These are phyloP conservation scores for Pasiphila rectangulata DNA, from an alignment of 2,888 invertebrate genomes.

Conservation along the genomic window DNA sequence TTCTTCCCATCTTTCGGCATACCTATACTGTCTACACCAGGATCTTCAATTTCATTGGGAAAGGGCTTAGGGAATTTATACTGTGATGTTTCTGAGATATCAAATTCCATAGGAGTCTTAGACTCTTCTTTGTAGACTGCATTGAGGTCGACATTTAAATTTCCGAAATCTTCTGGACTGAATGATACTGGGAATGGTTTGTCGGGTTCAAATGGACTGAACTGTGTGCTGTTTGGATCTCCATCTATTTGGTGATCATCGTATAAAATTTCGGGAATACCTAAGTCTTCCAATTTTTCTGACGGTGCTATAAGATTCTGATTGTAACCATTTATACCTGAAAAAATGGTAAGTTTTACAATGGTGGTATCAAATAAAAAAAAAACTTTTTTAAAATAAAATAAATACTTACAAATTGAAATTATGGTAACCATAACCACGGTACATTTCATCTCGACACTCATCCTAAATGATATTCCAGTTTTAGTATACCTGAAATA, in stretches of 20 bases:
- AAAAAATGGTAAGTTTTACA: too few relatives aligned
- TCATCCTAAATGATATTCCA: neutral
- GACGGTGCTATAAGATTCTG: neutral
- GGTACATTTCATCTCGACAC: neutral
- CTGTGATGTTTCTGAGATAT: neutral
- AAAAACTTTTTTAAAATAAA: too few relatives aligned
- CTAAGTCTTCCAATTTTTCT: neutral
- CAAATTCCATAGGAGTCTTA: neutral
- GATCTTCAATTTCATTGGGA: neutral
- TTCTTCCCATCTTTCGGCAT: slow-evolving; percentile 23
- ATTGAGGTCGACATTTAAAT: neutral
- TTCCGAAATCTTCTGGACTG: neutral
- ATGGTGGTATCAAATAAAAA: too few relatives aligned
- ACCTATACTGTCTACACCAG: slow-evolving; percentile 16
- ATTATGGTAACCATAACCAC: neutral
- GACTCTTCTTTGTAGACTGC: neutral
- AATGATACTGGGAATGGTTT: neutral
- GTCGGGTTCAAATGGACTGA: neutral
- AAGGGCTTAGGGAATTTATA: neutral
- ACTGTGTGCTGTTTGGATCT: neutral
- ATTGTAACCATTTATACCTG: neutral
- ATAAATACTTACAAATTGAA: neutral
- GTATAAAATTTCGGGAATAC: neutral
- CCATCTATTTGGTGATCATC: neutral
- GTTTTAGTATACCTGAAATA: too few relatives aligned